A percentile compares a stretch with the other conserved stretches of the same genome.
Conservation (phyloP, 2,797 vertebrate species). For the Cyclura pinguis region DNA sequence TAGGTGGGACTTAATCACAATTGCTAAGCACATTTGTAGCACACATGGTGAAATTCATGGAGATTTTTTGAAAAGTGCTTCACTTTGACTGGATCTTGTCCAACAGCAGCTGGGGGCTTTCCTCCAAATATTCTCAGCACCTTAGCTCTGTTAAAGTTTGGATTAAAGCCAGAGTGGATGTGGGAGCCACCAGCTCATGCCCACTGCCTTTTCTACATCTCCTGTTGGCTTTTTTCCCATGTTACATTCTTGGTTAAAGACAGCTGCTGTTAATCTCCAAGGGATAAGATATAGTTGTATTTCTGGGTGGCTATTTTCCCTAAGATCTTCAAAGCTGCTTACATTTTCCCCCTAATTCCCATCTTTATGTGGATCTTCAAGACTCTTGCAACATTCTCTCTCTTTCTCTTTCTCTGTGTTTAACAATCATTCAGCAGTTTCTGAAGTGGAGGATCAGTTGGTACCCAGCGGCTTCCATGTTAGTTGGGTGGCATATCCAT, state of each 20-base stretch:
- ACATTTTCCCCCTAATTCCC: background rate
- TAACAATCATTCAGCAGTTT: too few species aligned
- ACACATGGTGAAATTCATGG: background rate
- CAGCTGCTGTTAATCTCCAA: too few species aligned
- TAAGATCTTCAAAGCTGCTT: background rate
- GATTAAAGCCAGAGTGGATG: too few species aligned
- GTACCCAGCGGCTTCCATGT: too few species aligned
- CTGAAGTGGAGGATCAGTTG: background rate
- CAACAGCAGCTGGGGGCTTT: too few species aligned
- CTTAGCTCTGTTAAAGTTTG: too few species aligned
- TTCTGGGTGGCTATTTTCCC: background rate
- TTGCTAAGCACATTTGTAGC: background rate
- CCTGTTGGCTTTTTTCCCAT: too few species aligned
- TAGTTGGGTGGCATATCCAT: too few species aligned
- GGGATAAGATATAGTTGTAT: background rate
- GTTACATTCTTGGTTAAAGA: background rate
- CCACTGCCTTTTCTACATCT: background rate
- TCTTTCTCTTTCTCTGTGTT: rapidly evolving
- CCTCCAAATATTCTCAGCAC: too few species aligned
- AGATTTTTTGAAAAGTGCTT: background rate
- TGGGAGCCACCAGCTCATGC: too few species aligned
- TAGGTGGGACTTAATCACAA: background rate
- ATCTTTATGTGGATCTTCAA: background rate
- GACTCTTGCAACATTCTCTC: background rate
- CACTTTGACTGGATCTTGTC: too few species aligned